Conservation (phyloP, 1,140 invertebrate genomes). For the Steinernema feltiae region DNA sequence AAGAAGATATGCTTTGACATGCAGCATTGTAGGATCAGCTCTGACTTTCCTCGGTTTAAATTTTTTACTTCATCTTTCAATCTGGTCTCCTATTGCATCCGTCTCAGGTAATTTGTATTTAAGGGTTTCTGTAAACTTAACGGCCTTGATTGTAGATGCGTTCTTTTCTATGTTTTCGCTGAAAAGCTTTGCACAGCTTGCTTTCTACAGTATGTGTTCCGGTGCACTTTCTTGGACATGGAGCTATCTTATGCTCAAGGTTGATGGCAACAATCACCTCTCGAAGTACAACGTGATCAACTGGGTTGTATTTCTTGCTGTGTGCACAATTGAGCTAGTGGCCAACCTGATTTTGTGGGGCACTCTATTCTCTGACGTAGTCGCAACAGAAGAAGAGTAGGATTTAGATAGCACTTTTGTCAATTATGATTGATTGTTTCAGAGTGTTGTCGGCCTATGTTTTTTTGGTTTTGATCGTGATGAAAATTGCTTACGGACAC, state of each 20-base stretch:
- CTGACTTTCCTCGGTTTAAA: background rate
- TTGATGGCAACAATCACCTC: background rate
- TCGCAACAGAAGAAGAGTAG: too few species aligned
- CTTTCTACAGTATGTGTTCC: background rate
- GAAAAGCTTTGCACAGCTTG: background rate
- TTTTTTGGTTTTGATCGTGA: background rate
- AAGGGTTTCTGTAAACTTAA: background rate
- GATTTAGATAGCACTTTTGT: too few species aligned
- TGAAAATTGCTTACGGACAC: background rate
- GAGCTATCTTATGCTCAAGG: constrained; percentile 1
- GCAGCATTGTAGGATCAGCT: background rate
- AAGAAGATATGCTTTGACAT: background rate
- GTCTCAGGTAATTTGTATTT: background rate
- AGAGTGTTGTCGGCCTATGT: background rate
- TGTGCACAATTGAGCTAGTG: background rate
- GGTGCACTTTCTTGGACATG: background rate
- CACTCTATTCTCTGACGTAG: background rate
- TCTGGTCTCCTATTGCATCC: background rate
- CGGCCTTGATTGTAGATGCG: background rate
- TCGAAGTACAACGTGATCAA: background rate
- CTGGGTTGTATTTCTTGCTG: background rate
- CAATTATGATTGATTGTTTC: too few species aligned
- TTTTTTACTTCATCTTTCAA: background rate
- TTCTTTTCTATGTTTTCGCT: background rate
- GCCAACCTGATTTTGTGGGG: background rate